Base-by-base conservation (phyloP, 2,888 invertebrate genomes). In the Ophion obscuratus region DNA sequence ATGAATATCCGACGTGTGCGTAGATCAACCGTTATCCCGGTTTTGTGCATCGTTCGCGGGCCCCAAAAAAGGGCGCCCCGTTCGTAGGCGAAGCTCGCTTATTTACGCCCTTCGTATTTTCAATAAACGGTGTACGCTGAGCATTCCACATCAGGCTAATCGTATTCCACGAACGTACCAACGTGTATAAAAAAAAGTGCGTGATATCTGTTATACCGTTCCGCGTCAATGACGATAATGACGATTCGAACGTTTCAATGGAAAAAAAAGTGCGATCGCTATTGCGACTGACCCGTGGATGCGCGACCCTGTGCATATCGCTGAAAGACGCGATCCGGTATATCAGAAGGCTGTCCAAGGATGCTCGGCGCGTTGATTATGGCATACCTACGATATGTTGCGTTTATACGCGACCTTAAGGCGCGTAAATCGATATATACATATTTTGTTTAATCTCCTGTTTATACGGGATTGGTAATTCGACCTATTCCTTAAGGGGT, bases 1-100 rank as follows among this genome's bases (percentile, higher is more conserved):
- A 85, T 85, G 75, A 79, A 85, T 85, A 82, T 75, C 57, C 78
- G 78, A 66, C 68, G 57, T 10, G 67, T 57, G 77, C 40, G 20
- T 77, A 59, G 57, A 67, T 59, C 24, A 64, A 79, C 79, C 82
- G 85, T 79, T 85, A 85, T 85, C 68, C 61, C 47, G 59, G 20
- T 75, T 76, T 84, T 62, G 47, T 73, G 67, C 47, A 76, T 68
- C 14, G 40, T 77, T 61, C 10, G 5, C 20, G 14, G 0, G 20
- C 20, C 5, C 9, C 27, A 0, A 75, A 11, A 75, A 75, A 75
- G 5, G 62, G 62, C 75, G 27, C 24, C 10, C 2, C 24, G 27
- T 62, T 64, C 14, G 14, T 9, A 40, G 7, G 7, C 40, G 40
- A 40, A 40, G n/a, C n/a, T 47, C 40, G 27, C 3, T 17, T 5